Evolutionary conservation across 2,888 invertebrate genomes (phyloP).

Genomic region (Clunio marinus): DNA sequence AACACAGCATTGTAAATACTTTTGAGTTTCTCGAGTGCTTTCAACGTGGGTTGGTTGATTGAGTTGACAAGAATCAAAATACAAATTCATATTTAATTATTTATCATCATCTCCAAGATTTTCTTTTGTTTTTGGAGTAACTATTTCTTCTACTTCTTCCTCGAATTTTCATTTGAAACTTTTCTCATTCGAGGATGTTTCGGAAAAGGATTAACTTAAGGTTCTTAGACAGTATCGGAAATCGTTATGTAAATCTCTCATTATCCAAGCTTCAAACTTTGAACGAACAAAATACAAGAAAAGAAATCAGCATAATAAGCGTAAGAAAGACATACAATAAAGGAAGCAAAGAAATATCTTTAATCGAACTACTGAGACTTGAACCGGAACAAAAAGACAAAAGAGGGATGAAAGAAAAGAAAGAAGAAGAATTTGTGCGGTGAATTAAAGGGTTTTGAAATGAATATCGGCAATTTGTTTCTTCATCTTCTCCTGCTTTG

Average conservation of each 20-base stretch:
- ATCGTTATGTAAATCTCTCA: too few species aligned
- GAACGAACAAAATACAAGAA: too few species aligned
- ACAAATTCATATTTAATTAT: conserved; percentile 25
- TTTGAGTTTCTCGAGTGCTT: background rate
- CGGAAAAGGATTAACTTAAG: background rate
- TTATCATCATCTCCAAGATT: background rate
- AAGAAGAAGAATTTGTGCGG: background rate
- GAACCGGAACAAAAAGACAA: background rate
- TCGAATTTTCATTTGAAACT: conserved; percentile 15
- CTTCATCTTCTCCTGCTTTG: background rate
- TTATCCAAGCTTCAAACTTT: too few species aligned
- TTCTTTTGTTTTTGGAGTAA: background rate
- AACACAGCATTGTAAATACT: too few species aligned
- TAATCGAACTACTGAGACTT: background rate
- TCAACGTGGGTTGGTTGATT: background rate
- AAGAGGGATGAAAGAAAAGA: too few species aligned
- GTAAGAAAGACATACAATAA: background rate
- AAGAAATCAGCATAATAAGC: background rate
- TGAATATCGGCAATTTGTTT: background rate
- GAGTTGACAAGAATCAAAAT: background rate
- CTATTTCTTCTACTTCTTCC: background rate
- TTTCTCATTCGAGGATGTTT: background rate
- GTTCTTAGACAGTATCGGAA: too few species aligned
- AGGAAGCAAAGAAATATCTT: background rate
- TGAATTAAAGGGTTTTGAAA: background rate